These are phyloP conservation scores for Drosophila micromelanica DNA, from an alignment of 1,140 invertebrate species.

Conservation along the genomic window DNA sequence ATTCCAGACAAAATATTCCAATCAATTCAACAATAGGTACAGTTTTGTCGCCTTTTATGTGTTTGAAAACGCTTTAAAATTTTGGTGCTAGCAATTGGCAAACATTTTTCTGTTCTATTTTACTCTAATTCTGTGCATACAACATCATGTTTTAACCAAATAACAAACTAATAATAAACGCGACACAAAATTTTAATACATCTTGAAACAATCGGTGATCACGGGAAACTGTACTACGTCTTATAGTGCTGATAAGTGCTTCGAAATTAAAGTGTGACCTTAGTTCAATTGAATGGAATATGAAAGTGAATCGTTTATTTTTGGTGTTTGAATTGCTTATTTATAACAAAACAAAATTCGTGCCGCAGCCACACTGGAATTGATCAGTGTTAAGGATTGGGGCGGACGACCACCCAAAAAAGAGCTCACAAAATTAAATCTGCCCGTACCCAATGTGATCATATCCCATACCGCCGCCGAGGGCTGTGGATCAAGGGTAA, in stretches of 20 bases:
- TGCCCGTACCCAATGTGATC: conserved; percentile 85
- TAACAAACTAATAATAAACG: conserved; percentile 9
- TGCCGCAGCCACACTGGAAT: conserved; percentile 41
- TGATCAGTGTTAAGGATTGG: conserved; percentile 86
- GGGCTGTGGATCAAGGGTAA: conserved; percentile 85
- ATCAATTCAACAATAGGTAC: conserved; percentile 85
- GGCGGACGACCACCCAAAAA: conserved; percentile 85
- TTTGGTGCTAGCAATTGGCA: conserved; percentile 33
- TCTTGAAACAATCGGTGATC: background rate
- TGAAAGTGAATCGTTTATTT: conserved; percentile 43
- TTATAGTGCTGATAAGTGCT: conserved; percentile 63
- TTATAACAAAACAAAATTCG: conserved; percentile 17
- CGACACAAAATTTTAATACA: background rate
- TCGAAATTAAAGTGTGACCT: conserved; percentile 53
- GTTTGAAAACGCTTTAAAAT: conserved; percentile 32
- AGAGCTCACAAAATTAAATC: conserved; percentile 69
- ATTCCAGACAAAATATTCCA: conserved; percentile 83
- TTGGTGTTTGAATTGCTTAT: conserved; percentile 12
- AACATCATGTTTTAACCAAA: conserved; percentile 6
- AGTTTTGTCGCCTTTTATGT: conserved; percentile 60
- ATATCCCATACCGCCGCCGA: conserved; percentile 86
- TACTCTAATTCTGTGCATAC: conserved; percentile 5
- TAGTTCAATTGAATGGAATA: conserved; percentile 84
- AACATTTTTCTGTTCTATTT: conserved; percentile 11
- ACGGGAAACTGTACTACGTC: conserved; percentile 29